These are phyloP conservation scores for Petrocephalus schoutedeni DNA, from an alignment of 2,797 vertebrate genomes.

Conservation along the genomic window DNA sequence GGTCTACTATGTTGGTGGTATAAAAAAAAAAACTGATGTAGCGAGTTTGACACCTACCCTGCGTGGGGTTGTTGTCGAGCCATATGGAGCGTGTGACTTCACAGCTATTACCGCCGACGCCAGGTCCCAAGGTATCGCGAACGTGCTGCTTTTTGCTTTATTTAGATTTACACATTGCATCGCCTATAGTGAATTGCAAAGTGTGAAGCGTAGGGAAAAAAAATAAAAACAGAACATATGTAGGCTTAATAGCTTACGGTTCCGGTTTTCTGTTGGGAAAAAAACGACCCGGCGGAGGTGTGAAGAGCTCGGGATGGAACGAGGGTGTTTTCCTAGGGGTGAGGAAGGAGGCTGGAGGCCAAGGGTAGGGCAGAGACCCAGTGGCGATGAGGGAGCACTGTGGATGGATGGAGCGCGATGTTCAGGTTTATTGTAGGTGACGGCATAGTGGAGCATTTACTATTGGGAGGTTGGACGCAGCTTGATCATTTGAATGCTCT, in stretches of 20 bases:
- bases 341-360: not conserved
- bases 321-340: not conserved
- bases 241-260: not conserved
- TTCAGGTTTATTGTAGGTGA: not conserved
- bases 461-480: not conserved
- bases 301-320: not conserved
- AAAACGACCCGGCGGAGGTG: not conserved
- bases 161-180: not conserved
- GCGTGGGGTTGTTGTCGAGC: not conserved
- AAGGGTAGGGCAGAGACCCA: not conserved
- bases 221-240: not conserved
- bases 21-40: not conserved
- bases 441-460: not conserved
- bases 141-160: not conserved
- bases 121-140: not conserved
- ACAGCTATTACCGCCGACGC: not conserved
- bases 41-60: not conserved
- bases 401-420: not conserved
- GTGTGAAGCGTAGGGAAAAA: not conserved
- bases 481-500: not conserved
- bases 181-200: not conserved
- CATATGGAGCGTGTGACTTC: not conserved
- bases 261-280: not conserved
- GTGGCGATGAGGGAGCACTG: not conserved
- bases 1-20: not conserved